phyloP scores from a whole-genome alignment of 1,140 invertebrate genomes.

The Drosophila grimshawi region DNA sequence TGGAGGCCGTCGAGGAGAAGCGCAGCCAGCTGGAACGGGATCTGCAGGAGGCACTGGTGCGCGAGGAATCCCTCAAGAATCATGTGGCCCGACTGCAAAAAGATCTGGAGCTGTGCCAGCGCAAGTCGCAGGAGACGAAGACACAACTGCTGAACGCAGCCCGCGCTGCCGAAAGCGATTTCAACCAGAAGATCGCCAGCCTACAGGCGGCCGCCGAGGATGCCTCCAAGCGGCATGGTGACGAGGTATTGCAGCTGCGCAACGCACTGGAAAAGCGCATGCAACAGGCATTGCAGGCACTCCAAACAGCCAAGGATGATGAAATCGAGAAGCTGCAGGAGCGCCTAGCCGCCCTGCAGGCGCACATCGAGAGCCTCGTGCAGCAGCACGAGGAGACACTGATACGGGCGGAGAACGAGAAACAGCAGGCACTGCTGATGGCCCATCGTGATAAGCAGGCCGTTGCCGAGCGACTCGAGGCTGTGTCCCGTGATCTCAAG shows the following conservation, averaged over 20 bases:
- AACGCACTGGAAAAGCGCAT: constrained; percentile 90
- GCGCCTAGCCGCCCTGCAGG: constrained; percentile 89
- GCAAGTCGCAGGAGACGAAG: constrained; percentile 90
- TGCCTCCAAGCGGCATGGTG: constrained; percentile 89
- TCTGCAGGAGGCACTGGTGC: constrained; percentile 90
- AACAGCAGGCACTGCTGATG: constrained; percentile 94
- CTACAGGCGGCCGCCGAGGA: constrained; percentile 91
- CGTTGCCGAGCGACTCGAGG: constrained; percentile 90
- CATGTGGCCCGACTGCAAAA: constrained; percentile 88
- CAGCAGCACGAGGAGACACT: constrained; percentile 94
- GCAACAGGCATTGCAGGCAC: constrained; percentile 89
- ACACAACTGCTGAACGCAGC: constrained; percentile 89
- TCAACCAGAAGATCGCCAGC: constrained; percentile 89
- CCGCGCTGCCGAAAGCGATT: constrained; percentile 91
- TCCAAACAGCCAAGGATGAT: constrained; percentile 90
- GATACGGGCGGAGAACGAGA: constrained; percentile 93
- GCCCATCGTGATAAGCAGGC: constrained; percentile 95
- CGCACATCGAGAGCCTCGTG: constrained; percentile 90
- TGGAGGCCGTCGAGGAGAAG: constrained; percentile 90
- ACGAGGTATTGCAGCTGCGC: constrained; percentile 91
- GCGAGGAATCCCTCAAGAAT: constrained; percentile 91
- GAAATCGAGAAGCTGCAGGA: constrained; percentile 90
- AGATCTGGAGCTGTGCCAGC: constrained; percentile 91
- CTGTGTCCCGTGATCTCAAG: constrained; percentile 89
- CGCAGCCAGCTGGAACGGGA: constrained; percentile 90